Base-by-base conservation (phyloP, 2,888 invertebrate species). In the Platycheirus rosarum region DNA sequence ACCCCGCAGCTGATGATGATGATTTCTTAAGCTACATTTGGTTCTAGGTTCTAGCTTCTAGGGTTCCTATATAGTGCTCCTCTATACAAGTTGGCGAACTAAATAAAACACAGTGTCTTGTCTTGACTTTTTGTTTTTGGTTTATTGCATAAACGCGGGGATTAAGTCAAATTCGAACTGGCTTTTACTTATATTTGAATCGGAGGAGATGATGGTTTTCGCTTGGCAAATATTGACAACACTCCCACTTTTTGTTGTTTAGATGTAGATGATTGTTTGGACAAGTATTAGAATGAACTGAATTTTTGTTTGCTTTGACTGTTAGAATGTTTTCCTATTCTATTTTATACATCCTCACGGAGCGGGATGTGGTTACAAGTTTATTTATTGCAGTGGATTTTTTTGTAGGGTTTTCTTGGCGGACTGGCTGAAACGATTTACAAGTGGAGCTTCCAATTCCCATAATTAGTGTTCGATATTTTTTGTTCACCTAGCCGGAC, bases 211-310 rank as follows among this genome's bases (percentile, higher is more conserved):
- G 49, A 63, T 74, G 49, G 69, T 75, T 80, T 80, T 70, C 26
- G 63, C 42, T 80, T 46, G 2, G 76, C 49, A 80, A 80, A 80
- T 80, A 80, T 80, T 80, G 57, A 60, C 60, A 76, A n/a, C 76
- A 80, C 76, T 80, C 70, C 76, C 70, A 76, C 60, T 53, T 76
- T 80, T 71, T 26, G 60, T 32, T 75, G 40, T 76, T 80, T 76
- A 53, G 51, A 75, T 66, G 44, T 20, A 60, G 20, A 51, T 80
- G 42, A 62, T 60, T 76, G 74, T 80, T 76, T 80, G 70, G 20
- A 37, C 26, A 76, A 48, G 65, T 60, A 60, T 71, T 80, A 76
- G 23, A 49, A 16, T 7, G 62, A 32, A 44, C 23, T 70, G 73
- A 55, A 42, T 49, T 66, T 46, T 18, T 76, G 42, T 80, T 80